phyloP scores from a whole-genome alignment of 1,140 invertebrate genomes.

The Gryon sp. region DNA sequence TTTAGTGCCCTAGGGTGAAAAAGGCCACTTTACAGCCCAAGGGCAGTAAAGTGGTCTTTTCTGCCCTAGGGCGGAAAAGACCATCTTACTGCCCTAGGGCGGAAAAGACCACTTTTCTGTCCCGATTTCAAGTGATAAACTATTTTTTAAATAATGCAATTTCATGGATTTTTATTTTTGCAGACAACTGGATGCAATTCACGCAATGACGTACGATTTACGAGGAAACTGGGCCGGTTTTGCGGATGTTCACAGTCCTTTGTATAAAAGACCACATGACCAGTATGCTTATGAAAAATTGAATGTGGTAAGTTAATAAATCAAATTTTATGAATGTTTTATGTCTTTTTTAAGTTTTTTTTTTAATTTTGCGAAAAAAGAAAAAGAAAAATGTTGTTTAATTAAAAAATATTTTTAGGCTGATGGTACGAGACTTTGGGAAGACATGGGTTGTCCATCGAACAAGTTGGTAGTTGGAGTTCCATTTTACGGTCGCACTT shows the following conservation, averaged over 20 bases:
- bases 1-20: too few species aligned
- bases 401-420: constrained; percentile 81
- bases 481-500: constrained; percentile 92
- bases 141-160: too few species aligned
- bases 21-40: too few species aligned
- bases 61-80: too few species aligned
- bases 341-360: too few species aligned
- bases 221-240: constrained; percentile 95
- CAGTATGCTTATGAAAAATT: constrained; percentile 93
- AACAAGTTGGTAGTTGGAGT: constrained; percentile 93
- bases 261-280: constrained; percentile 90
- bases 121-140: too few species aligned
- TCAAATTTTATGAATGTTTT: too few species aligned
- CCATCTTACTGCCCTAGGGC: too few species aligned
- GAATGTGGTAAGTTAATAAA: constrained; percentile 92
- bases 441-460: constrained; percentile 90
- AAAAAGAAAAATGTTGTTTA: neutral
- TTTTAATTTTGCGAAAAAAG: neutral
- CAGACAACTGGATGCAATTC: constrained; percentile 88
- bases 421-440: constrained; percentile 91
- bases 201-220: constrained; percentile 95
- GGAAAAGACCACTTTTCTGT: too few species aligned
- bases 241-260: constrained; percentile 91
- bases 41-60: too few species aligned
- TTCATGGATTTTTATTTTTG: constrained; percentile 2